These are phyloP conservation scores for Aldabrachelys gigantea DNA, from an alignment of 2,113 vertebrate genomes.

Conservation along the genomic window DNA sequence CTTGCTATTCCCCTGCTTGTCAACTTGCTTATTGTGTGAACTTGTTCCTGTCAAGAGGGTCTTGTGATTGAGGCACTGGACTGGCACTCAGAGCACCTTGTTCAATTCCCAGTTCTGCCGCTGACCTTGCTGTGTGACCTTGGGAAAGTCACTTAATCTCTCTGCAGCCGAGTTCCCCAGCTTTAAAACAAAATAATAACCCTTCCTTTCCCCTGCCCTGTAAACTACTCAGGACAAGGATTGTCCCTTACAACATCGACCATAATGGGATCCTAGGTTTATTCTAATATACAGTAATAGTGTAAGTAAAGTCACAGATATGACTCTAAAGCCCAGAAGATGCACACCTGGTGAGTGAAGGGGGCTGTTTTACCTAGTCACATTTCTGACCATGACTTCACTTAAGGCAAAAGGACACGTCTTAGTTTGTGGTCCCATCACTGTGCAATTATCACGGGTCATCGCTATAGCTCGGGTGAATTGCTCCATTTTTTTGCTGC, in stretches of 20 bases:
- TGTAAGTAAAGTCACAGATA: background rate
- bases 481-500: slow-evolving; percentile 28
- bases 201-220: background rate
- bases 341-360: background rate
- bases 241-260: background rate
- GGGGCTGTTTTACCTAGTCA: background rate
- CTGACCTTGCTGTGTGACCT: background rate
- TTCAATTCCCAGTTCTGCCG: background rate
- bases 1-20: background rate
- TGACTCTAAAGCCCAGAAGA: background rate
- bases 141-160: background rate
- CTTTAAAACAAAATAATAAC: background rate
- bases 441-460: slow-evolving; percentile 31
- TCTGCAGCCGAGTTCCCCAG: background rate
- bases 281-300: background rate
- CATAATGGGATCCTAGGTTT: background rate
- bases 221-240: background rate
- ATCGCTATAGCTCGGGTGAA: slow-evolving; percentile 34
- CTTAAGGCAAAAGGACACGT: slow-evolving; percentile 44
- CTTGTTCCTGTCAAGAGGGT: background rate
- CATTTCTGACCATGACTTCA: slow-evolving; percentile 10
- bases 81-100: background rate
- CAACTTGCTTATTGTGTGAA: background rate
- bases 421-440: slow-evolving; percentile 25
- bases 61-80: background rate